Evolutionary conservation across 2,113 vertebrate genomes (phyloP).

Genomic region (Speoplatyrhinus poulsoni): DNA sequence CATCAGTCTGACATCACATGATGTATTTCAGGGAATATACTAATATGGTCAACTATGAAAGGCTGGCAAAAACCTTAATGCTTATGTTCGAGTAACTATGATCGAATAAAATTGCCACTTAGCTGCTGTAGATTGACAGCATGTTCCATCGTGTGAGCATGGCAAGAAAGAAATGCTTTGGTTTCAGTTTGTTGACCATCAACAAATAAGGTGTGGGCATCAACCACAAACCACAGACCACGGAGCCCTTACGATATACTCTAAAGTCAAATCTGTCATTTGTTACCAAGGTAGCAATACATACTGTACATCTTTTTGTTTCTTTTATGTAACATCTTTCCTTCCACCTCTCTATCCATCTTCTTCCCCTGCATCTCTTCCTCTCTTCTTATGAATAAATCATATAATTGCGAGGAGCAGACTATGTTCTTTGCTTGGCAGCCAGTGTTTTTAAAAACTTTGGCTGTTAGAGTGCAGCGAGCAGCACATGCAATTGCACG

Average conservation of each 20-base stretch:
- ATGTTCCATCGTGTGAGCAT: not conserved
- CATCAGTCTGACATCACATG: too few relatives aligned
- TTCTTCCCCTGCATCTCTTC: constrained; percentile 18
- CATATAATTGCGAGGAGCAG: constrained; percentile 48
- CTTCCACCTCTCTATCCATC: constrained; percentile 12
- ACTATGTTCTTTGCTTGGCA: constrained; percentile 38
- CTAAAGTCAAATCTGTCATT: constrained; percentile 36
- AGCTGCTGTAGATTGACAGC: constrained; percentile 17
- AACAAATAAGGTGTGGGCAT: constrained; percentile 29
- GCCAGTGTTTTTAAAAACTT: constrained; percentile 31
- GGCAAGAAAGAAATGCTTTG: constrained; percentile 15
- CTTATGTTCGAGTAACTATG: not conserved
- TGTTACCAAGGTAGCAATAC: constrained; percentile 36
- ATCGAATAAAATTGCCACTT: not conserved
- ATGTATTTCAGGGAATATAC: too few relatives aligned
- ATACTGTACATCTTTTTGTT: constrained; percentile 5
- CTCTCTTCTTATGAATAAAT: constrained; percentile 56
- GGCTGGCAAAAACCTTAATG: too few relatives aligned
- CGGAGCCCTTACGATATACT: constrained; percentile 30
- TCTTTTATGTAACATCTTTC: constrained; percentile 17
- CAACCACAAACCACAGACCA: constrained; percentile 17
- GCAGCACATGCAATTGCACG: constrained; percentile 34
- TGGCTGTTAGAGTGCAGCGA: constrained; percentile 24
- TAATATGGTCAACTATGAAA: too few relatives aligned
- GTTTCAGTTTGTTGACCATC: constrained; percentile 23